Conservation (phyloP, 2,888 invertebrate genomes). For the Perizoma affinitatum region DNA sequence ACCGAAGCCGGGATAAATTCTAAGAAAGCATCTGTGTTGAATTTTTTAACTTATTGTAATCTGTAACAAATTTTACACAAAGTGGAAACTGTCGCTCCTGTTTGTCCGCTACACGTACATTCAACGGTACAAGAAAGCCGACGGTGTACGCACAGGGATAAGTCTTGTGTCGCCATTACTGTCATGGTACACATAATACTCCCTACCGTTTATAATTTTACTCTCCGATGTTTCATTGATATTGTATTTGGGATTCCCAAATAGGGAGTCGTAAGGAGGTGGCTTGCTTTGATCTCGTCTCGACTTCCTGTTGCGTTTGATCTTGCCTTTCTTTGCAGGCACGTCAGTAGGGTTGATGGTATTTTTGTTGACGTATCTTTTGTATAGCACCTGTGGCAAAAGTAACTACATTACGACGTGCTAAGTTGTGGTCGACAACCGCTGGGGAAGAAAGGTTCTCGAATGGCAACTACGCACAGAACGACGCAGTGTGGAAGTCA, state of each 20-base stretch:
- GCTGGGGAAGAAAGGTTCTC: too few relatives aligned
- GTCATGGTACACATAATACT: constrained; percentile 88
- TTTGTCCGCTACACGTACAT: constrained; percentile 22
- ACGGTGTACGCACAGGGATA: constrained; percentile 89
- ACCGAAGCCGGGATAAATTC: too few relatives aligned
- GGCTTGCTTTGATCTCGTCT: constrained; percentile 76
- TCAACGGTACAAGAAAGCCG: constrained; percentile 88
- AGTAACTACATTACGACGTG: neutral
- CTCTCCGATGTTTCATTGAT: constrained; percentile 65
- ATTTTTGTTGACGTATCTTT: constrained; percentile 51
- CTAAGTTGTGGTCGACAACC: too few relatives aligned
- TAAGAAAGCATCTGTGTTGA: too few relatives aligned
- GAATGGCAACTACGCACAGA: too few relatives aligned
- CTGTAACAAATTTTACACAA: too few relatives aligned
- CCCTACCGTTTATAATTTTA: constrained; percentile 88
- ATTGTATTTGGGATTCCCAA: constrained; percentile 65
- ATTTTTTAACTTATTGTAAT: too few relatives aligned
- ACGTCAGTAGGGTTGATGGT: constrained; percentile 21
- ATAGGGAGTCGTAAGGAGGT: constrained; percentile 87
- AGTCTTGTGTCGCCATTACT: constrained; percentile 86
- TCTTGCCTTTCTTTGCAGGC: constrained; percentile 34
- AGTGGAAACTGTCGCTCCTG: neutral
- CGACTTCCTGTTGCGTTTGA: constrained; percentile 41
- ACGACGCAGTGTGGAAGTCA: too few relatives aligned
- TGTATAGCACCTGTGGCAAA: constrained; percentile 57